These are phyloP conservation scores for Pseudochaenichthys georgianus DNA, from an alignment of 2,797 vertebrate genomes.

Conservation along the genomic window DNA sequence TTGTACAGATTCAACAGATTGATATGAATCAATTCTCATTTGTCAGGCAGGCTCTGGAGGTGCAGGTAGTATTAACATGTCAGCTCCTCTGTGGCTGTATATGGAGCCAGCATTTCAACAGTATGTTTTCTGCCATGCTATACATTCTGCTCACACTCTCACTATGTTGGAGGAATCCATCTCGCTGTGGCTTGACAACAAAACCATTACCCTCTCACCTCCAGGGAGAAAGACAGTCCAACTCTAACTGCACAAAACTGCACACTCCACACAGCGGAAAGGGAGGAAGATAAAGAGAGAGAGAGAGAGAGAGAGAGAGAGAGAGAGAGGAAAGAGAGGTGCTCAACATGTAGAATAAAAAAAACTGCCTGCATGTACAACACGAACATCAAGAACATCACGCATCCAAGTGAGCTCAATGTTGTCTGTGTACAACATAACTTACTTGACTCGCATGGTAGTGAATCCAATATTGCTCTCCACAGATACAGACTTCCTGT, in stretches of 20 bases:
- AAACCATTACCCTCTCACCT: conserved; percentile 80
- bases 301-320: conserved; percentile 10
- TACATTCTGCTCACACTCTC: conserved; percentile 74
- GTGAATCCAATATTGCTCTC: conserved; percentile 66
- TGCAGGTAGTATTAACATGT: conserved; percentile 63
- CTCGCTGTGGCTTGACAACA: conserved; percentile 73
- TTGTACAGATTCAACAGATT: conserved; percentile 77
- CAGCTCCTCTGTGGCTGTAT: conserved; percentile 50
- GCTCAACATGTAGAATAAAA: conserved; percentile 39
- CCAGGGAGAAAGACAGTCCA: conserved; percentile 71
- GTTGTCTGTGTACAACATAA: conserved; percentile 52
- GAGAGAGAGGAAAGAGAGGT: conserved; percentile 18
- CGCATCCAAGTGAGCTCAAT: conserved; percentile 34
- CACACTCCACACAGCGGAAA: conserved; percentile 62
- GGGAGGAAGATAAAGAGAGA: conserved; percentile 40
- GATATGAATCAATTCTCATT: conserved; percentile 74
- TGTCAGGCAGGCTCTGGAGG: conserved; percentile 60
- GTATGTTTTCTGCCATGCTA: conserved; percentile 51
- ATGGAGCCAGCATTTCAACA: conserved; percentile 59
- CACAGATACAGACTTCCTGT: conserved; percentile 59
- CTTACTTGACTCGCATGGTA: conserved; percentile 84
- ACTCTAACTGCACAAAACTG: conserved; percentile 66
- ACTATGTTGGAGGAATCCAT: conserved; percentile 71
- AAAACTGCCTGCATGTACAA: conserved; percentile 8
- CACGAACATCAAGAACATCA: conserved; percentile 6